phyloP scores from a whole-genome alignment of 2,113 vertebrate genomes.

The Anhinga anhinga region DNA sequence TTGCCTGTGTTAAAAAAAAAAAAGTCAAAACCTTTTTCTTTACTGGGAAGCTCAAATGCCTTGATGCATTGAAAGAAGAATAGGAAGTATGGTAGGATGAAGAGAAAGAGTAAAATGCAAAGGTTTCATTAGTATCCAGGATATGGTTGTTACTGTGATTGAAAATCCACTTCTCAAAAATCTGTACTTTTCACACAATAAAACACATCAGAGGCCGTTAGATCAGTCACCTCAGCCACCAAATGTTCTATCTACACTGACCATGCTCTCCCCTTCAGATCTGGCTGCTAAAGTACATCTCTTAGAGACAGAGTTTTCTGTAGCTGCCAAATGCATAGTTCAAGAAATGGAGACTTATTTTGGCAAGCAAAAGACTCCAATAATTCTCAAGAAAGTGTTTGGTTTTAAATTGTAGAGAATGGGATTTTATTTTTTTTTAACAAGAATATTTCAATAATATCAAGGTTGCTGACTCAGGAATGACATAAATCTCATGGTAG shows the following conservation, averaged over 20 bases:
- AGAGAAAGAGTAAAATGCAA: background rate
- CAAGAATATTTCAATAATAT: background rate
- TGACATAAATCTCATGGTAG: background rate
- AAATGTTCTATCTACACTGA: background rate
- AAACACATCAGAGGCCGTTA: background rate
- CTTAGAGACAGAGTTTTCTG: background rate
- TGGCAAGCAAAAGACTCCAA: background rate
- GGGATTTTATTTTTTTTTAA: background rate
- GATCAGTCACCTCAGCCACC: background rate
- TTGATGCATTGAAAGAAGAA: background rate
- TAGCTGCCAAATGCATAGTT: background rate
- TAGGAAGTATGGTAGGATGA: background rate
- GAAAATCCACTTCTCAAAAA: constrained; percentile 6
- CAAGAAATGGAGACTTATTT: background rate
- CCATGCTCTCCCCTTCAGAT: background rate
- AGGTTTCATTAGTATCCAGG: background rate
- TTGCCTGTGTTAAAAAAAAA: background rate
- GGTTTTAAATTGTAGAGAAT: background rate
- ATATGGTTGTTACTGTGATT: background rate
- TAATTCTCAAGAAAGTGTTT: background rate
- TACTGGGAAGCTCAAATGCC: background rate
- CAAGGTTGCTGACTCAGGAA: background rate
- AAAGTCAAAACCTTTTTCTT: background rate
- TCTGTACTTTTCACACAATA: background rate
- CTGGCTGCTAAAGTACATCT: background rate